These are phyloP conservation scores for Cosmopolites sordidus DNA, from an alignment of 2,888 invertebrate genomes.

Conservation along the genomic window DNA sequence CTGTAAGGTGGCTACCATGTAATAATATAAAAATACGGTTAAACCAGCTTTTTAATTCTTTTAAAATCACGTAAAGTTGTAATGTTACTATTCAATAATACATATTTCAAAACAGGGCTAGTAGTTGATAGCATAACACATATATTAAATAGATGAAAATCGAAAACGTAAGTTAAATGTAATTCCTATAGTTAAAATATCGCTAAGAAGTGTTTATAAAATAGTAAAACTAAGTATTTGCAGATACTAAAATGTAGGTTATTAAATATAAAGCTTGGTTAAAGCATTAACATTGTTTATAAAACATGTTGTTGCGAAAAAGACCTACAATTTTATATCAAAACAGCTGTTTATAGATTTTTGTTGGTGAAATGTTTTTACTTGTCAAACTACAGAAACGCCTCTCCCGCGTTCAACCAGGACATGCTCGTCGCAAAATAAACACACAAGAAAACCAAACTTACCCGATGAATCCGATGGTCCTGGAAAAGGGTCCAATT, in stretches of 20 bases:
- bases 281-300: neutral
- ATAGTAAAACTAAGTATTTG: neutral
- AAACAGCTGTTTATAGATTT: slow-evolving; percentile 30
- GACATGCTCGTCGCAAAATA: slow-evolving; percentile 41
- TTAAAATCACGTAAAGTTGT: no score
- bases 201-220: neutral
- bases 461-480: slow-evolving; percentile 77
- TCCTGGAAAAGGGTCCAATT: slow-evolving; percentile 80
- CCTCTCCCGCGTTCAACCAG: slow-evolving; percentile 44
- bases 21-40: no score
- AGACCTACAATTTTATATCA: neutral
- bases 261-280: slow-evolving; percentile 1
- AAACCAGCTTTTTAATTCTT: no score
- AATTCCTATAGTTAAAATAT: neutral
- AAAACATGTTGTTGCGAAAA: neutral
- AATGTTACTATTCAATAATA: no score
- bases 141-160: no score
- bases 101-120: no score
- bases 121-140: no score
- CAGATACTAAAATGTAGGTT: neutral
- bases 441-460: slow-evolving; percentile 37
- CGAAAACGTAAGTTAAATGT: neutral
- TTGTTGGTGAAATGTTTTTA: slow-evolving; percentile 28
- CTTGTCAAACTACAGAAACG: slow-evolving; percentile 38
- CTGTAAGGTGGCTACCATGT: neutral